Evolutionary conservation across 2,888 invertebrate species (phyloP).

Genomic region (Acronicta alni): DNA sequence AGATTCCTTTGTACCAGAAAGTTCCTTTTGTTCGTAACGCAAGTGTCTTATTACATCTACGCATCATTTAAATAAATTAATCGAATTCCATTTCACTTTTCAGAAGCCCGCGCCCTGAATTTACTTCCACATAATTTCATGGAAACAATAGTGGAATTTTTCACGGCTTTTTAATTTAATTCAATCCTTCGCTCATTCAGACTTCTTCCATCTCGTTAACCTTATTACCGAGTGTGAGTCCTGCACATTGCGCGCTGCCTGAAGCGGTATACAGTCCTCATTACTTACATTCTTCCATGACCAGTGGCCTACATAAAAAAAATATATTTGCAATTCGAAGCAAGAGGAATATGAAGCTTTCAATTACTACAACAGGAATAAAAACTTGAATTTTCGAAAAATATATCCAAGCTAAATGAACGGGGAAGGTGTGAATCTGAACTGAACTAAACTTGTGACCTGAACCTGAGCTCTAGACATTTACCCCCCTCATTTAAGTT

Average conservation of each 20-base stretch:
- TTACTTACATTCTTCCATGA: conserved; percentile 55
- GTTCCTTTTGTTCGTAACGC: background rate
- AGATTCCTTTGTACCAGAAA: background rate
- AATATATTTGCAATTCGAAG: conserved; percentile 31
- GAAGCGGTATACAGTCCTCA: conserved; percentile 48
- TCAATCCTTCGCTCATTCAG: conserved; percentile 75
- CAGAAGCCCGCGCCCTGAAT: conserved; percentile 7
- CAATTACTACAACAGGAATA: background rate
- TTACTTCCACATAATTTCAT: conserved; percentile 24
- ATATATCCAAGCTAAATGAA: background rate
- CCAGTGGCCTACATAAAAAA: conserved; percentile 61
- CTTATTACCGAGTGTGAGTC: conserved; percentile 77
- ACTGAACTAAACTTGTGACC: too few species aligned
- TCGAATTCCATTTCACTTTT: too few species aligned
- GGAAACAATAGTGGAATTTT: conserved; percentile 42
- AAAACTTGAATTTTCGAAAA: background rate
- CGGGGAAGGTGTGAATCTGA: background rate
- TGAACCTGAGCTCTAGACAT: background rate
- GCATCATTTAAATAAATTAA: too few species aligned
- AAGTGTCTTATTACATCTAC: too few species aligned
- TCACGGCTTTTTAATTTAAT: conserved; percentile 69
- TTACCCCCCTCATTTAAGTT: background rate
- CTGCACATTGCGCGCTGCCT: conserved; percentile 58
- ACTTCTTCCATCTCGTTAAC: conserved; percentile 80
- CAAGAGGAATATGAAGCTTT: conserved; percentile 28